phyloP scores from a whole-genome alignment of 1,140 invertebrate genomes.

The Cherax destructor region DNA sequence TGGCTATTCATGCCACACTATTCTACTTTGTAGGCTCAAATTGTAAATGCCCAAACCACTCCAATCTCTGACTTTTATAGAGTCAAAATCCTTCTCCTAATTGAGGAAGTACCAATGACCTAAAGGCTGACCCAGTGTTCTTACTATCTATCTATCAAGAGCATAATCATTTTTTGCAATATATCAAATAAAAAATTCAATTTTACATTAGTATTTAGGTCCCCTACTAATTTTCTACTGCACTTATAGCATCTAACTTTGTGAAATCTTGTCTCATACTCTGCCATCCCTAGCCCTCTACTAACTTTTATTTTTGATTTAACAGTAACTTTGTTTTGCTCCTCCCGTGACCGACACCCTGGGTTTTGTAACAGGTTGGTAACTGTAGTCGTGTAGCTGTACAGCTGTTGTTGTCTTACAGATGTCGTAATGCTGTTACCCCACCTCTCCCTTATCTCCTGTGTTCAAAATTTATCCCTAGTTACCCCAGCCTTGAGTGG shows the following conservation, averaged over 20 bases:
- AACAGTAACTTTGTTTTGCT: constrained; percentile 71
- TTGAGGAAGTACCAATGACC: constrained; percentile 57
- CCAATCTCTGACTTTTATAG: constrained; percentile 61
- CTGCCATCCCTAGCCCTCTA: constrained; percentile 64
- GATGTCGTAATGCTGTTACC: constrained; percentile 67
- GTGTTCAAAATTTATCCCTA: constrained; percentile 40
- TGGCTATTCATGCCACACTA: constrained; percentile 42
- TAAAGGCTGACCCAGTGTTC: constrained; percentile 57
- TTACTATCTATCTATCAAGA: constrained; percentile 59
- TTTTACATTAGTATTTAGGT: constrained; percentile 63
- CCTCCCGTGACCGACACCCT: constrained; percentile 68
- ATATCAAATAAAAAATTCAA: constrained; percentile 45
- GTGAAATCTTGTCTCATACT: constrained; percentile 65
- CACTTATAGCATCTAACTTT: constrained; percentile 63
- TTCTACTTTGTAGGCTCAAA: constrained; percentile 52
- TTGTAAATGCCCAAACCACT: constrained; percentile 61
- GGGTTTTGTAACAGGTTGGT: constrained; percentile 71
- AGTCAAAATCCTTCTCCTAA: constrained; percentile 54
- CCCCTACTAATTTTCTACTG: constrained; percentile 67
- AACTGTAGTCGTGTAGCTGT: constrained; percentile 69
- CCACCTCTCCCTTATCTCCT: constrained; percentile 31
- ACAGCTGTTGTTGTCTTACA: constrained; percentile 66
- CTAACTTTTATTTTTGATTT: constrained; percentile 71
- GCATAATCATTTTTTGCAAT: constrained; percentile 60
- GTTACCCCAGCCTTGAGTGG: constrained; percentile 49